Base-by-base conservation (phyloP, 1,140 invertebrate species). In the Drosophila arizonae region DNA sequence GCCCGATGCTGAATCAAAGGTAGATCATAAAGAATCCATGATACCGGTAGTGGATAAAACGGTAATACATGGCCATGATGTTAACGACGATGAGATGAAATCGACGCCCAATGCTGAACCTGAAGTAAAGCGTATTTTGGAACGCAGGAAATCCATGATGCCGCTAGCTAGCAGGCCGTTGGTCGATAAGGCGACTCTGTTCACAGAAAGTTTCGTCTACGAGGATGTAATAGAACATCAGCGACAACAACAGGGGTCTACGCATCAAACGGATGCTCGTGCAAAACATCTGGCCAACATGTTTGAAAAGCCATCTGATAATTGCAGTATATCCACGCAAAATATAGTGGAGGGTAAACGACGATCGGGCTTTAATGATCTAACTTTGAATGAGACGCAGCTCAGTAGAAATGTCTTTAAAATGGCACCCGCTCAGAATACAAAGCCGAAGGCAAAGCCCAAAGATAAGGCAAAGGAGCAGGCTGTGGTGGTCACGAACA, bases 261-360 rank as follows among this genome's bases (percentile, higher is more conserved):
- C 50, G 17, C 52, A 70, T 3, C 30, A 60, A 0, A 39, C 0
- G 66, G 41, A 13, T 39, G 6, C 1, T 0, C 41, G 39, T 26
- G n/a, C 15, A 1, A 43, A 21, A 36, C 55, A 24, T 41, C 26
- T 88, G 28, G 80, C 78, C 2, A 58, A 67, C 21, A 80, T 91
- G 9, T 90, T 90, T 4, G 65, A 88, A 39, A 91, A 72, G 48
- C 72, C 77, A 76, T 15, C 45, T 17, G 90, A 91, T 43, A 91
- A 87, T 30, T 91, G 87, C 9, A 75, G 61, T 26, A 68, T 91
- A 2, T 91, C 90, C 10, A 87, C 87, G 0, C 90, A 91, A 1
- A 91, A 91, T 28, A 91, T 91, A 4, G 68, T 91, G 0, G 57
- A 39, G 0, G 90, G 90, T 0, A 91, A 91, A 43, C 78, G 90